These are phyloP conservation scores for Gallinago paraguaiae DNA, from an alignment of 2,113 vertebrate species.

Conservation along the genomic window DNA sequence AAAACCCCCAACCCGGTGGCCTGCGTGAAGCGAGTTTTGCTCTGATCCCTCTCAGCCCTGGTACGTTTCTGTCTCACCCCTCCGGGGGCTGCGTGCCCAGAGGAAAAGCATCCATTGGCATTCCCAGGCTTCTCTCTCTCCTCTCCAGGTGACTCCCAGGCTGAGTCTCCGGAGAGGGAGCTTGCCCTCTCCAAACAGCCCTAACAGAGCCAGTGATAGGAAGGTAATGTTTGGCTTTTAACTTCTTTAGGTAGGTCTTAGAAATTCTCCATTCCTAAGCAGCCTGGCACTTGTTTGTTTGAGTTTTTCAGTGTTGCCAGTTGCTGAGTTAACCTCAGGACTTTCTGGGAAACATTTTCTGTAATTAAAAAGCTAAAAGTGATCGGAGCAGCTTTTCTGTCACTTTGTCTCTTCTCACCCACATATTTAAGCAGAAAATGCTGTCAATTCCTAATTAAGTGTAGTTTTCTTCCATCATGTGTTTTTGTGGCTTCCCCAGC, in stretches of 20 bases:
- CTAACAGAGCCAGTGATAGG: not conserved
- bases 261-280: not conserved
- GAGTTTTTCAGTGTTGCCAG: not conserved
- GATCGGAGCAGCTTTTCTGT: not conserved
- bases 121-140: not conserved
- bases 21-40: not conserved
- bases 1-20: not conserved
- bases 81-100: not conserved
- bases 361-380: constrained; percentile 12
- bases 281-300: not conserved
- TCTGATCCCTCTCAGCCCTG: no score
- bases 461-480: not conserved
- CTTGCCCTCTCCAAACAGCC: not conserved
- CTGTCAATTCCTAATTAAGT: constrained; percentile 21
- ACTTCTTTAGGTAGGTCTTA: not conserved
- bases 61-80: not conserved
- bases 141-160: not conserved
- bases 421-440: not conserved
- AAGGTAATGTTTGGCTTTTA: not conserved
- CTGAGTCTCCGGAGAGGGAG: not conserved
- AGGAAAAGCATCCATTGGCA: not conserved
- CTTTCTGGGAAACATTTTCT: not conserved
- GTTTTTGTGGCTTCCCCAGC: constrained; percentile 20
- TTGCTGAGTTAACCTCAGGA: not conserved
- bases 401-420: not conserved